Conservation (phyloP, 2,113 vertebrate species). For the Phylloscopus trochilus region DNA sequence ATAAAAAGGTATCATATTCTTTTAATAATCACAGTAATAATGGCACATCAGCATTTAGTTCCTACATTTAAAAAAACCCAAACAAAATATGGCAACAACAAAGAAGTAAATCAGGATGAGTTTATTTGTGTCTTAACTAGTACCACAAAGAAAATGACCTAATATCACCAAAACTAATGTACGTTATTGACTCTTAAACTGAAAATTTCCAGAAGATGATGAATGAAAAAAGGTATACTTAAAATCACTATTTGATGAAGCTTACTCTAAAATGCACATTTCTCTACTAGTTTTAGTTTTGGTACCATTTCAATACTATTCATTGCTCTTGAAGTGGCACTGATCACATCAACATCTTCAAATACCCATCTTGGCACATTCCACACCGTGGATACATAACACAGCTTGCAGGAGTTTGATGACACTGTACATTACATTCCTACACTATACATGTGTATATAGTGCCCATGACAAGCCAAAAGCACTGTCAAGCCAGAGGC, state of each 20-base stretch:
- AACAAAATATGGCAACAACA: background rate
- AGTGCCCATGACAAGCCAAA: background rate
- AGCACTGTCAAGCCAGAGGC: background rate
- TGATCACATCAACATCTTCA: background rate
- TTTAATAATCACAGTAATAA: background rate
- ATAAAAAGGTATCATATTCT: background rate
- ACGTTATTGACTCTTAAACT: background rate
- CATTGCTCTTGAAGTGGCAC: background rate
- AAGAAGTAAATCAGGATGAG: background rate
- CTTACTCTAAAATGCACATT: background rate
- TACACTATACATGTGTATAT: background rate
- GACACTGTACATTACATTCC: background rate
- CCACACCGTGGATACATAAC: background rate
- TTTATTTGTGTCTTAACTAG: background rate
- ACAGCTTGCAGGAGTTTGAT: background rate
- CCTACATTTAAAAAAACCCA: background rate
- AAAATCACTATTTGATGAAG: background rate
- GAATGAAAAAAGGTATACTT: background rate
- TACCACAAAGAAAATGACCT: background rate
- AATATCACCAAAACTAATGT: background rate
- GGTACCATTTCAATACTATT: background rate
- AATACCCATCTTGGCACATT: background rate
- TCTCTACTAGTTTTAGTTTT: background rate
- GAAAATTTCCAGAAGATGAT: background rate
- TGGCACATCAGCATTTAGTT: background rate